A percentile compares a stretch with the other conserved stretches of the same genome.
Evolutionary conservation across 2,113 vertebrate species (phyloP).

Genomic region (Syngnathus scovelli): DNA sequence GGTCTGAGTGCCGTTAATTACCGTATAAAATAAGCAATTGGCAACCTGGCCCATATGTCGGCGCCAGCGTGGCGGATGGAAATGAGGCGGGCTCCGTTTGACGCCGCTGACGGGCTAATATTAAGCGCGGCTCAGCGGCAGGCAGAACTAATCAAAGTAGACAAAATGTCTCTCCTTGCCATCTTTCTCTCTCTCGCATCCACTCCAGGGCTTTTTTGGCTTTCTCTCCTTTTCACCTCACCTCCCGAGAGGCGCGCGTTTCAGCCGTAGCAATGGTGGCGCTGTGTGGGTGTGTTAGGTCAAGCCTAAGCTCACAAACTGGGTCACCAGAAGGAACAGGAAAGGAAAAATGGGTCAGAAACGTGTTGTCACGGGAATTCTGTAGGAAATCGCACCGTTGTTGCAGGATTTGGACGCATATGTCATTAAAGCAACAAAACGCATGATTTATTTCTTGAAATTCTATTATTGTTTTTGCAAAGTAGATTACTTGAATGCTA

Average conservation of each 20-base stretch:
- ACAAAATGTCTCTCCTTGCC: conserved; percentile 72
- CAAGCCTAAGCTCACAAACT: conserved; percentile 10
- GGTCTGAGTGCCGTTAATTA: conserved; percentile 67
- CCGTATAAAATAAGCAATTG: conserved; percentile 74
- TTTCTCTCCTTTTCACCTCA: conserved; percentile 47
- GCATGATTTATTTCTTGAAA: too few species aligned
- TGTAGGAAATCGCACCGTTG: too few species aligned
- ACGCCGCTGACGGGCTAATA: conserved; percentile 65
- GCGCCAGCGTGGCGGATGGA: conserved; percentile 52
- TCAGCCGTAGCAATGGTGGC: conserved; percentile 63
- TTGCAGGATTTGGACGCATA: too few species aligned
- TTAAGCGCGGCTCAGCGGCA: conserved; percentile 60
- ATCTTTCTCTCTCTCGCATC: conserved; percentile 69
- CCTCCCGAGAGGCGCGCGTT: conserved; percentile 54
- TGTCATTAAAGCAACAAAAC: too few species aligned
- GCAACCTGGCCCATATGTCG: conserved; percentile 65
- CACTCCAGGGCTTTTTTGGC: conserved; percentile 48
- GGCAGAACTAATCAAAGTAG: conserved; percentile 72
- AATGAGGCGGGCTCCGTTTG: conserved; percentile 59
- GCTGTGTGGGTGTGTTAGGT: conserved; percentile 40
- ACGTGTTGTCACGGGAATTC: too few species aligned
- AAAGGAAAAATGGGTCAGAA: neutral
- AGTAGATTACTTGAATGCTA: too few species aligned
- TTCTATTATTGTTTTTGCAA: too few species aligned
- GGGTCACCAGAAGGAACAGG: neutral